These are phyloP conservation scores for Asobara japonica DNA, from an alignment of 1,140 invertebrate genomes.

Conservation along the genomic window DNA sequence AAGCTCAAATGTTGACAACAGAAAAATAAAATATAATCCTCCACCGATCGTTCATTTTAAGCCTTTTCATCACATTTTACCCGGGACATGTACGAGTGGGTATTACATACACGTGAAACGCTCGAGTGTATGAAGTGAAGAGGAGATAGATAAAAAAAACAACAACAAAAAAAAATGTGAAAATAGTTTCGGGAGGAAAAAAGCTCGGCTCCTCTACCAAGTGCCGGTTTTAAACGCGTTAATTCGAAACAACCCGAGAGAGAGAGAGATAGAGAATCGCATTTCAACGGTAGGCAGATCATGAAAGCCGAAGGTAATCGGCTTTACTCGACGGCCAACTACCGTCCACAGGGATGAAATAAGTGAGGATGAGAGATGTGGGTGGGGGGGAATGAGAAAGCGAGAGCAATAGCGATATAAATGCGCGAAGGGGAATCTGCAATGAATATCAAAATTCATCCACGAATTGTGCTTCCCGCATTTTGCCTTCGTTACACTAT, in stretches of 20 bases:
- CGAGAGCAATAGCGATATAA: background rate
- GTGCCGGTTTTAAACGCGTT: constrained; percentile 8
- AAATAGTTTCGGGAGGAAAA: constrained; percentile 3
- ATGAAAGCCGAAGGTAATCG: constrained; percentile 16
- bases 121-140: background rate
- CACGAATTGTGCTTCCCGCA: background rate
- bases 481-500: background rate
- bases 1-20: constrained; percentile 6
- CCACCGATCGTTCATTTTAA: constrained; percentile 15
- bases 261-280: background rate
- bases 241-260: constrained; percentile 11
- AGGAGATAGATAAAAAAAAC: background rate
- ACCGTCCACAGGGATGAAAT: constrained; percentile 13
- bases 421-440: background rate
- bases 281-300: constrained; percentile 13
- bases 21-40: constrained; percentile 7
- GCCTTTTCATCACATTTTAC: constrained; percentile 6
- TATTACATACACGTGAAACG: constrained; percentile 11
- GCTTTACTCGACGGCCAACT: constrained; percentile 7
- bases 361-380: background rate
- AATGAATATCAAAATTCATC: constrained; percentile 9
- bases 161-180: background rate
- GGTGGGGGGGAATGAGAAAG: background rate
- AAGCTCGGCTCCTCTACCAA: background rate
- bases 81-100: background rate